Base-by-base conservation (phyloP, 2,113 vertebrate species). In the Rhinopithecus roxellana region DNA sequence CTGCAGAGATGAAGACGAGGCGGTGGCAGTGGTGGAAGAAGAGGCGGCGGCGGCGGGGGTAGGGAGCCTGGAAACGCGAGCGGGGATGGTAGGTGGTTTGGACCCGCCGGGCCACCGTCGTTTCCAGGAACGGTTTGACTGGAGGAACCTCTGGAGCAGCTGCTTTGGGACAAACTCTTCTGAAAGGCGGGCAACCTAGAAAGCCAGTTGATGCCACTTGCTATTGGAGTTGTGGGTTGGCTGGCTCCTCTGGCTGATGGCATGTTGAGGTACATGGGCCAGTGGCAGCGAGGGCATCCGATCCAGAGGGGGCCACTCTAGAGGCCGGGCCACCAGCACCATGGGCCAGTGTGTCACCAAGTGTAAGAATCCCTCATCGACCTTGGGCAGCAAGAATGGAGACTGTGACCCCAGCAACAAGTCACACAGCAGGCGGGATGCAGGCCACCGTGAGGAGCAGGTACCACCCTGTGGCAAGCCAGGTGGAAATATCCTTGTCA, bases 11-110 rank as follows among this genome's bases (percentile, higher is more conserved):
- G 98, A 98, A 87, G 97, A 97, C 96, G 95, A 61, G 98, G 96
- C 87, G 97, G 98, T 67, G 82, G 97, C 93, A 52, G 97, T 45
- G 95, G 94, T 95, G 97, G 97, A 78, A 91, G 96, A 94, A 67
- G 97, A 77, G 97, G 96, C 64, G 94, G 97, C 86, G 95, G 96
- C 88, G 94, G 96, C 86, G 95, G 38, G 74, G 95, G 52, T 95
- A 87, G 96, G 90, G 80, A 94, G 25, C 64, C 40, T 96, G 96
- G 89, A 80, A 97, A 97, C 97, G 97, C 97, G 86, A 98, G 95
- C 95, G 96, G 97, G 96, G 94, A 98, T 98, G 97, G 96, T 98
- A 98, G 98, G 97, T 98, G 96, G 94, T 97, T 97, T 98, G 98
- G 98, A 96, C 92, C 92, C 87, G 90, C 96, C 95, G 83, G 93